Conservation (phyloP, 2,113 vertebrate species). For the Antechinus flavipes region DNA sequence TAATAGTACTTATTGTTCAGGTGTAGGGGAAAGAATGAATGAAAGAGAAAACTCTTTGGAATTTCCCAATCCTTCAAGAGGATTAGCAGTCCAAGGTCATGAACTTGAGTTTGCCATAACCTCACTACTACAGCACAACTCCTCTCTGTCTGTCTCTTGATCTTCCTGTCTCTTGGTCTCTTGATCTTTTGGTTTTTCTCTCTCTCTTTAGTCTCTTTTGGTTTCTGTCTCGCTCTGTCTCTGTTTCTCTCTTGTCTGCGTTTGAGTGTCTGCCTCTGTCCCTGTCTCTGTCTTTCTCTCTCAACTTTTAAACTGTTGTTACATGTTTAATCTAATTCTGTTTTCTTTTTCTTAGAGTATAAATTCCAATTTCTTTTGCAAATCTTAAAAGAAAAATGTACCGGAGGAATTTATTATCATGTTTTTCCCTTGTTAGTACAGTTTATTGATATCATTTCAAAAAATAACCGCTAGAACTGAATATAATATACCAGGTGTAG, state of each 20-base stretch:
- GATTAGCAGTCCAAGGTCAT: neutral
- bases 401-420: neutral
- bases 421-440: neutral
- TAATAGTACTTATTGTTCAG: neutral
- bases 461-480: neutral
- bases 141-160: neutral
- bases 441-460: neutral
- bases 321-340: neutral
- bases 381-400: neutral
- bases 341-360: neutral
- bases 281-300: too few relatives aligned
- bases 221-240: too few relatives aligned
- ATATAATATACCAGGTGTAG: neutral
- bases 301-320: neutral
- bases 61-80: neutral
- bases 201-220: neutral
- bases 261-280: too few relatives aligned
- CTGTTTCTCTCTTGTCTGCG: too few relatives aligned
- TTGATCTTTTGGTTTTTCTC: neutral
- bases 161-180: neutral
- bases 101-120: too few relatives aligned
- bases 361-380: neutral
- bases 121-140: neutral
- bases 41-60: neutral
- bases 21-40: neutral